Evolutionary conservation across 2,888 invertebrate genomes (phyloP), one percentile per base, ranked within the genome.

Genomic region (Cyclophora punctaria): DNA sequence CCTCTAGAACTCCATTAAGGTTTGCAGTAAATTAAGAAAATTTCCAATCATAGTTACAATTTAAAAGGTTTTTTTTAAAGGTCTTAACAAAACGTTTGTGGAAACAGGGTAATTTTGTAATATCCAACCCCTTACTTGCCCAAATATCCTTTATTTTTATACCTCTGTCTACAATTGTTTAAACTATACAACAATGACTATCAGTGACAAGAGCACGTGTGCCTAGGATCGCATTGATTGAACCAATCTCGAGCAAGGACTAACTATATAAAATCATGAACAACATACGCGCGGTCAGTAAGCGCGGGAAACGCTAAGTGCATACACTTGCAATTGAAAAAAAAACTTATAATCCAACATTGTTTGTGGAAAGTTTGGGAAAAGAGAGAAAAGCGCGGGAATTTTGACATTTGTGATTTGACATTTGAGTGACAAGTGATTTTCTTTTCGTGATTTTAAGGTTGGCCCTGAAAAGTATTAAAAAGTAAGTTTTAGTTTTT

Each of bases 261-360:
- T 37, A 5, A 5, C 77, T 79, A 75, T 80, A 78, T 79, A 79
- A 78, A 76, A 78, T 73, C 70, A 57, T 58, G 53, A 62, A 64
- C 64, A 49, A 53, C 61, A 64, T 34, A 58, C 57, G 65, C 67
- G 66, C 68, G 53, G 67, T 62, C 80, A 80, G 78, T 81, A 57
- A 53, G 70, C 67, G 63, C 60, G 47, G 62, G 56, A 57, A 42
- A 34, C 44, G n/a, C 35, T 47, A 55, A 53, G 51, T 53, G 50
- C 51, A 47, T 20, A 20, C 20, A 50, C 49, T 53, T 48, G 52
- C 48, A 52, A 49, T 49, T 51, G 20, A 20, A 20, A 20, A 20
- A 20, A 20, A 20, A 20, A 20, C 20, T 20, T 20, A 20, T 20
- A 20, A 1, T 20, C 20, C 20, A 20, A 20, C 20, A 20, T 20